phyloP scores from a whole-genome alignment of 1,140 invertebrate species.

The Proctacanthus coquilletti region DNA sequence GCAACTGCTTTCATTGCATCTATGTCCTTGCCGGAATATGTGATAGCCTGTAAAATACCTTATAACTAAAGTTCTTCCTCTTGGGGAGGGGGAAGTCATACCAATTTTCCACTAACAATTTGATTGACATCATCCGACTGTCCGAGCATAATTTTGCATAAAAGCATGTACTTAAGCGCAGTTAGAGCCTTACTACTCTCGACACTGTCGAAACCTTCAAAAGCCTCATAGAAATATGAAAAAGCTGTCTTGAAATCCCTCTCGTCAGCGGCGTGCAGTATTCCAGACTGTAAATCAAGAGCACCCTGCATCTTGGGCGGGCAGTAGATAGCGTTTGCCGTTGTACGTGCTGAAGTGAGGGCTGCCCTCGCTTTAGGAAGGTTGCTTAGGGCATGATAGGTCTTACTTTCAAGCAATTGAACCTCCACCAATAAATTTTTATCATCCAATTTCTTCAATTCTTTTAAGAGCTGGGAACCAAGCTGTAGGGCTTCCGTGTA shows the following conservation, averaged over 20 bases:
- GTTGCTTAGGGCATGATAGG: conserved; percentile 94
- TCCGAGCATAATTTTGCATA: conserved; percentile 97
- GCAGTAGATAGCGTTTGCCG: conserved; percentile 98
- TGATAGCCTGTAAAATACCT: conserved; percentile 54
- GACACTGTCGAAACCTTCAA: conserved; percentile 96
- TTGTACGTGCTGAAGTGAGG: conserved; percentile 93
- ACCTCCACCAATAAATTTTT: conserved; percentile 97
- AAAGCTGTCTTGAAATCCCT: conserved; percentile 99
- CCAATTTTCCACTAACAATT: conserved; percentile 88
- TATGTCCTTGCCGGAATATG: conserved; percentile 88
- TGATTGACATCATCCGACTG: conserved; percentile 90
- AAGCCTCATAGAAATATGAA: conserved; percentile 99
- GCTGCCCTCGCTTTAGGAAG: conserved; percentile 93
- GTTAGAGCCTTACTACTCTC: conserved; percentile 82
- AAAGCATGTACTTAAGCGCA: conserved; percentile 95
- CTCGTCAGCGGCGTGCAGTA: conserved; percentile 97
- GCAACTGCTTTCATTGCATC: conserved; percentile 98
- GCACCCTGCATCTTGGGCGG: conserved; percentile 95
- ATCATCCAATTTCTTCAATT: conserved; percentile 98
- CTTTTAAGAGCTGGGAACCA: conserved; percentile 72
- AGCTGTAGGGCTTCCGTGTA: conserved; percentile 72
- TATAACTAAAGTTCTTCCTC: too few relatives aligned
- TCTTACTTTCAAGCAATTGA: conserved; percentile 94
- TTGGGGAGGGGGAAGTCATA: too few relatives aligned
- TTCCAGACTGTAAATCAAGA: conserved; percentile 93